A percentile compares a stretch with the other conserved stretches of the same genome.
Conservation (phyloP, 35 echinoderm and acorn worm species). For the Ptychodera flava region DNA sequence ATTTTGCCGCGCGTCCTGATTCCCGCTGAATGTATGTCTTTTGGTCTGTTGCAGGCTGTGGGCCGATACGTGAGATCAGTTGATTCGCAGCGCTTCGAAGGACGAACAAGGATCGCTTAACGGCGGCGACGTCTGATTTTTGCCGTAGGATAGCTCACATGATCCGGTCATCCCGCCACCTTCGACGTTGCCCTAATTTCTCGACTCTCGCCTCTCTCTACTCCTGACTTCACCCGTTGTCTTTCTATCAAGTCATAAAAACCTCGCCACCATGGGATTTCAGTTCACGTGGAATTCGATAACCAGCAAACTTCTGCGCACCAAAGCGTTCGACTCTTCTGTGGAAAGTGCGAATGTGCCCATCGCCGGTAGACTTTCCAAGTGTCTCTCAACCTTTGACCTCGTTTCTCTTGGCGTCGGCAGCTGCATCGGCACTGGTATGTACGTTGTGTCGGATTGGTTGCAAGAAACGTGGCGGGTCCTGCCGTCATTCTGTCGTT, state of each 20-base stretch:
- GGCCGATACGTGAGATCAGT: too few species aligned
- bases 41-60: too few species aligned
- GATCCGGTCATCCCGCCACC: neutral
- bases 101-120: neutral
- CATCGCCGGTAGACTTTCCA: constrained; percentile 67
- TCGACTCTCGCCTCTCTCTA: neutral
- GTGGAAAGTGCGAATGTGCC: constrained; percentile 8
- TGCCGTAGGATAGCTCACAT: too few species aligned
- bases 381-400: constrained; percentile 85
- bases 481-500: constrained; percentile 94
- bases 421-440: constrained; percentile 96
- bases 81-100: too few species aligned
- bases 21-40: too few species aligned
- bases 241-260: neutral
- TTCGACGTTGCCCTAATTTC: neutral
- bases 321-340: neutral
- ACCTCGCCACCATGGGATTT: neutral
- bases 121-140: neutral
- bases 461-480: constrained; percentile 88
- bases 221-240: neutral
- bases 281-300: neutral
- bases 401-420: constrained; percentile 88
- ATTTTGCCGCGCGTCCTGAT: too few species aligned
- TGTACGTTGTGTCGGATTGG: constrained; percentile 96
- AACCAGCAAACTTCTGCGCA: neutral